phyloP scores from a whole-genome alignment of 2,797 vertebrate genomes.

The Odontamblyopus lacepedii region DNA sequence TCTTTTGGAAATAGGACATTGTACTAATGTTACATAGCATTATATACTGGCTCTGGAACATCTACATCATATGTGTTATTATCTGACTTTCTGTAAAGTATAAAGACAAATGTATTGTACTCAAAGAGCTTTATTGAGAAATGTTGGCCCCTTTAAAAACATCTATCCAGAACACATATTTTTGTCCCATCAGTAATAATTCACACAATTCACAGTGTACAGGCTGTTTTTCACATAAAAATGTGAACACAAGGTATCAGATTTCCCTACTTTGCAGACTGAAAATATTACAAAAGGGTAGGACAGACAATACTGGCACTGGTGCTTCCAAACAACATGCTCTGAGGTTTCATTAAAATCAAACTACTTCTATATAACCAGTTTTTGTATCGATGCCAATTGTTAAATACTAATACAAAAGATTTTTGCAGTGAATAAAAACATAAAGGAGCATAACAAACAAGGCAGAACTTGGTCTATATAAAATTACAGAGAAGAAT shows the following conservation, averaged over 20 bases:
- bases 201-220: slow-evolving; percentile 40
- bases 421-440: neutral
- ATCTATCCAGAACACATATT: slow-evolving; percentile 25
- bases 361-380: neutral
- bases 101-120: slow-evolving; percentile 28
- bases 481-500: neutral
- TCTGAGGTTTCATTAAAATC: neutral
- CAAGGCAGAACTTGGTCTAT: neutral
- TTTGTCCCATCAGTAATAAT: slow-evolving; percentile 38
- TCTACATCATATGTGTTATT: slow-evolving; percentile 1
- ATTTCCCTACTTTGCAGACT: neutral
- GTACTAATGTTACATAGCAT: neutral
- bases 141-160: slow-evolving; percentile 68
- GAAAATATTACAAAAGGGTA: neutral
- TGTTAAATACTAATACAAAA: neutral
- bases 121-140: slow-evolving; percentile 61
- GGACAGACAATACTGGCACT: neutral
- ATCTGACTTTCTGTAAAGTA: neutral
- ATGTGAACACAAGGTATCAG: slow-evolving; percentile 8
- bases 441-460: neutral
- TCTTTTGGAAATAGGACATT: neutral
- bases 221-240: slow-evolving; percentile 8
- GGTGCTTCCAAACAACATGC: neutral
- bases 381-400: neutral
- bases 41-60: neutral